These are phyloP conservation scores for Diadophis punctatus DNA, from an alignment of 2,113 vertebrate genomes.

Conservation along the genomic window DNA sequence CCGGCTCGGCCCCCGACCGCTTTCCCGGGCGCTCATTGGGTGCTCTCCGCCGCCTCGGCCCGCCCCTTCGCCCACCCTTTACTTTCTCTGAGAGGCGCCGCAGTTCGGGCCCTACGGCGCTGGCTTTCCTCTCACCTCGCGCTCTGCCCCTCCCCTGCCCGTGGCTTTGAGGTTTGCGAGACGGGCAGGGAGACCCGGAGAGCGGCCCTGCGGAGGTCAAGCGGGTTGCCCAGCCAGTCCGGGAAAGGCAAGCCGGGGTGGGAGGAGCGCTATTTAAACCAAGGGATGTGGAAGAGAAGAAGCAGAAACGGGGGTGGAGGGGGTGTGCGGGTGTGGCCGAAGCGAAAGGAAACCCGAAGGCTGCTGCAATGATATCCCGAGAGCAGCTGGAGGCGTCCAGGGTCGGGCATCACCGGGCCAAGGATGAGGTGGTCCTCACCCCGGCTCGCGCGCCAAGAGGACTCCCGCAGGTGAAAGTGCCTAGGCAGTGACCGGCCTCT, in stretches of 20 bases:
- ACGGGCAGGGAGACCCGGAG: slow-evolving; percentile 10
- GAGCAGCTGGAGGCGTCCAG: neutral
- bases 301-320: neutral
- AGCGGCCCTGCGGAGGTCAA: neutral
- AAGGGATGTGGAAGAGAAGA: neutral
- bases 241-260: neutral
- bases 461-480: neutral
- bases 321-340: neutral
- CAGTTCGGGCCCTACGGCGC: slow-evolving; percentile 41
- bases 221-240: neutral
- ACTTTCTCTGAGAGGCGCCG: slow-evolving; percentile 20
- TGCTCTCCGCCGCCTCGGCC: neutral
- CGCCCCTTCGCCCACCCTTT: neutral
- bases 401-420: neutral
- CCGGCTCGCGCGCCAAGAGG: neutral
- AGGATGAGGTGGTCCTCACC: neutral
- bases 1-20: neutral
- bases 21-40: neutral
- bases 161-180: slow-evolving; percentile 17
- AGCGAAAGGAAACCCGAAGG: neutral
- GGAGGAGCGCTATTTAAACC: neutral
- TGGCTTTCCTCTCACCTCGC: neutral
- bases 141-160: slow-evolving; percentile 31
- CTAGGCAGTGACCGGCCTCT: neutral
- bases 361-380: neutral